Evolutionary conservation across 2,888 invertebrate species (phyloP).

Genomic region (Athalia cordata): DNA sequence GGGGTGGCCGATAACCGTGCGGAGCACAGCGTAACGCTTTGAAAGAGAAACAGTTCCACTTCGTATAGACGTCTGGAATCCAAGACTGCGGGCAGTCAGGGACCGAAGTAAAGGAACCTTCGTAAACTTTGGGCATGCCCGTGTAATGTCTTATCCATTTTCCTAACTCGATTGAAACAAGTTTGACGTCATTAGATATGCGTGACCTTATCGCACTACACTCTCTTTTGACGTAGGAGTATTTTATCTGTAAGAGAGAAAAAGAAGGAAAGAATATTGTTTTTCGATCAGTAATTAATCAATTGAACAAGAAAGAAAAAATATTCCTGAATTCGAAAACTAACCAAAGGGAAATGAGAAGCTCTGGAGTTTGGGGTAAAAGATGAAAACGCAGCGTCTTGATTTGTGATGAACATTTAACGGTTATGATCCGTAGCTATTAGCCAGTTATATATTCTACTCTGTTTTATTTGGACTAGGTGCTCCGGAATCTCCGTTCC

Average conservation of each 20-base stretch:
- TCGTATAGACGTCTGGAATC: neutral
- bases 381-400: neutral
- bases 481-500: slow-evolving; percentile 36
- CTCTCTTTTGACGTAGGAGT: neutral
- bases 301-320: neutral
- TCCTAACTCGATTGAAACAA: too few species aligned
- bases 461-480: neutral
- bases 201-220: too few species aligned
- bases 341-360: neutral
- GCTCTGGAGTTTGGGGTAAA: neutral
- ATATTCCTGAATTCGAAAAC: neutral
- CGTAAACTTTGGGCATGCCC: too few species aligned
- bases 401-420: slow-evolving; percentile 20
- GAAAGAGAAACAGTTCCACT: neutral
- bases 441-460: slow-evolving; percentile 16
- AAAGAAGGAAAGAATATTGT: neutral
- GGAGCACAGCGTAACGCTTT: neutral
- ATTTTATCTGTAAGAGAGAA: neutral
- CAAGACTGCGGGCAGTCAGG: neutral
- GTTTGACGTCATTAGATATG: too few species aligned
- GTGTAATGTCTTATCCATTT: too few species aligned
- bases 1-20: neutral
- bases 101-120: too few species aligned
- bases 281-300: too few species aligned
- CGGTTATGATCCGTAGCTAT: slow-evolving; percentile 8